A percentile compares a stretch with the other conserved stretches of the same genome.
Evolutionary conservation across 2,797 vertebrate genomes (phyloP).

Genomic region (Trematomus bernacchii): DNA sequence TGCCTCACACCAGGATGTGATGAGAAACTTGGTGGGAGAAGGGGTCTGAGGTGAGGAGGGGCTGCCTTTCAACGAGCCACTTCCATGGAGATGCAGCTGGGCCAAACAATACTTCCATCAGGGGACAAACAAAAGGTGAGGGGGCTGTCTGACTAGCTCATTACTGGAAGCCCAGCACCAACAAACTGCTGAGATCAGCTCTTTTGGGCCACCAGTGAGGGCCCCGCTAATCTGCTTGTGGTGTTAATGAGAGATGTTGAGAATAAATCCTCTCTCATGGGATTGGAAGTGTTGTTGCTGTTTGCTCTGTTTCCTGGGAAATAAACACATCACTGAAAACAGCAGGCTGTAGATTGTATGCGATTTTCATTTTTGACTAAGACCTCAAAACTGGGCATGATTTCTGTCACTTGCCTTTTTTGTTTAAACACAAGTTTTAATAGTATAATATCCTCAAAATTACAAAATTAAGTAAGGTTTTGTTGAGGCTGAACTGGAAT

Average conservation of each 20-base stretch:
- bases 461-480: too few relatives aligned
- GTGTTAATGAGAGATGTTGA: constrained; percentile 93
- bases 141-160: constrained; percentile 87
- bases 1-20: constrained; percentile 88
- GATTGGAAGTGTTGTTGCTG: constrained; percentile 84
- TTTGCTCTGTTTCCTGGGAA: constrained; percentile 89
- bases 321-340: constrained; percentile 77
- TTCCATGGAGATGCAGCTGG: constrained; percentile 96
- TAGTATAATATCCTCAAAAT: too few relatives aligned
- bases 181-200: constrained; percentile 78
- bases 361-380: constrained; percentile 11
- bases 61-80: constrained; percentile 91
- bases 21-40: constrained; percentile 85
- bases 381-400: constrained; percentile 8
- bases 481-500: too few relatives aligned
- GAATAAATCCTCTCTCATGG: constrained; percentile 85
- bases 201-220: constrained; percentile 61
- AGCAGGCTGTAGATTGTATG: constrained; percentile 32
- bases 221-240: constrained; percentile 87
- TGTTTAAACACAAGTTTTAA: constrained; percentile 24
- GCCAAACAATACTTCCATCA: constrained; percentile 94
- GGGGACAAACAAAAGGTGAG: constrained; percentile 87
- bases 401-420: constrained; percentile 20
- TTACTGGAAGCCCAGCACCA: constrained; percentile 90
- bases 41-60: constrained; percentile 66